Conservation (phyloP, 2,113 vertebrate genomes). For the Urocynchramus pylzowi region DNA sequence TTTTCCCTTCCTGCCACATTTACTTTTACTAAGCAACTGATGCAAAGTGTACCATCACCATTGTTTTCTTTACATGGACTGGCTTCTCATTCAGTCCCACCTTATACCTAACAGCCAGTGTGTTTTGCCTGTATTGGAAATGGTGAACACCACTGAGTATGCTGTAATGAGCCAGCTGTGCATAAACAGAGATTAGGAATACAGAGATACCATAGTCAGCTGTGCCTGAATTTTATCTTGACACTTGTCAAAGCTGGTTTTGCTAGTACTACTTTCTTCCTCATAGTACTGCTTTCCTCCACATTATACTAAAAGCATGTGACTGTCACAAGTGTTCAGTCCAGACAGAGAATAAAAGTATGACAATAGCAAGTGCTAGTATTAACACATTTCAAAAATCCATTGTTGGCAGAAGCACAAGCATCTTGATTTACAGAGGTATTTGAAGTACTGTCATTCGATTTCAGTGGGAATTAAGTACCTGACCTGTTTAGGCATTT, state of each 20-base stretch:
- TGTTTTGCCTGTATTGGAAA: background rate
- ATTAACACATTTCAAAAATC: background rate
- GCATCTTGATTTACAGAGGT: slow-evolving; percentile 1
- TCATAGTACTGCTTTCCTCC: background rate
- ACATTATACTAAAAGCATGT: background rate
- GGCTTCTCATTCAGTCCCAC: background rate
- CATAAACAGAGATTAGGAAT: background rate
- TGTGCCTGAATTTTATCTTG: background rate
- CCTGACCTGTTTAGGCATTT: slow-evolving; percentile 5
- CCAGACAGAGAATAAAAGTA: background rate
- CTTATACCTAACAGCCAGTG: background rate
- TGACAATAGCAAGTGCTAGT: background rate
- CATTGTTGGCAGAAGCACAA: background rate
- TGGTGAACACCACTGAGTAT: background rate
- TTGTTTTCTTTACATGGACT: background rate
- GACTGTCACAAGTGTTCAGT: background rate
- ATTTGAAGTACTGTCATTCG: background rate
- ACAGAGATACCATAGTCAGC: background rate
- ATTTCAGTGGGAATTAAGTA: background rate
- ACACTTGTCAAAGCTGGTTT: background rate
- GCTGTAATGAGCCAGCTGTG: background rate
- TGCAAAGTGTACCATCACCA: background rate
- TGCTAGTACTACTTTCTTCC: background rate
- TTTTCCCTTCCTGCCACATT: background rate
- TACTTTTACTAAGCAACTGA: background rate